Evolutionary conservation across 2,888 invertebrate species (phyloP).

Genomic region (Blera fallax): DNA sequence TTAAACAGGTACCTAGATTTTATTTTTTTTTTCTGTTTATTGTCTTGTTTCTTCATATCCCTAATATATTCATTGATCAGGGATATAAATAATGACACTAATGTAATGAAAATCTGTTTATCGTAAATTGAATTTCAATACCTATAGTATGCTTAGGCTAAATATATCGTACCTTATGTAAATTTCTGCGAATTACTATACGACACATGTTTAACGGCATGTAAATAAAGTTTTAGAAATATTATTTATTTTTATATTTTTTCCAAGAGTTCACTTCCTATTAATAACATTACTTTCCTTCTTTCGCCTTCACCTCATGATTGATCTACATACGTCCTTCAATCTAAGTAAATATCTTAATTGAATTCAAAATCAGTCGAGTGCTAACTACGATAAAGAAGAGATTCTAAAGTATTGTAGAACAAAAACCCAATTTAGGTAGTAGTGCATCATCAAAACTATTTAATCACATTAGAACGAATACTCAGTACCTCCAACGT

Average conservation of each 20-base stretch:
- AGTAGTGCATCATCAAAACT: slow-evolving; percentile 8
- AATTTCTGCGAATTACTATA: no score
- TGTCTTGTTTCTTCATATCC: no score
- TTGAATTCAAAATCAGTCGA: slow-evolving; percentile 18
- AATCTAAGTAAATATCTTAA: background rate
- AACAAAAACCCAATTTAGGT: background rate
- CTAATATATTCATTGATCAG: no score
- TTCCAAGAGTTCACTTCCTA: background rate
- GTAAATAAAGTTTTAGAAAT: no score
- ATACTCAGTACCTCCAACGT: background rate
- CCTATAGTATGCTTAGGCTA: no score
- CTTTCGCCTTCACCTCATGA: background rate
- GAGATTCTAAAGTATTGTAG: background rate
- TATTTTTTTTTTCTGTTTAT: no score
- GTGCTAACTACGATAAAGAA: background rate
- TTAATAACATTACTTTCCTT: background rate
- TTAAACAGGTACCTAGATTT: no score
- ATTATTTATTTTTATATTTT: background rate
- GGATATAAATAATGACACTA: no score
- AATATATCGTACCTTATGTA: no score
- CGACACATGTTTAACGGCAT: no score
- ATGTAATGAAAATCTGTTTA: no score
- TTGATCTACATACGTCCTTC: background rate
- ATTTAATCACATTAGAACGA: slow-evolving; percentile 14
- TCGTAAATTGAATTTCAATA: no score